Base-by-base conservation (phyloP, 2,113 vertebrate species). In the Carollia perspicillata region DNA sequence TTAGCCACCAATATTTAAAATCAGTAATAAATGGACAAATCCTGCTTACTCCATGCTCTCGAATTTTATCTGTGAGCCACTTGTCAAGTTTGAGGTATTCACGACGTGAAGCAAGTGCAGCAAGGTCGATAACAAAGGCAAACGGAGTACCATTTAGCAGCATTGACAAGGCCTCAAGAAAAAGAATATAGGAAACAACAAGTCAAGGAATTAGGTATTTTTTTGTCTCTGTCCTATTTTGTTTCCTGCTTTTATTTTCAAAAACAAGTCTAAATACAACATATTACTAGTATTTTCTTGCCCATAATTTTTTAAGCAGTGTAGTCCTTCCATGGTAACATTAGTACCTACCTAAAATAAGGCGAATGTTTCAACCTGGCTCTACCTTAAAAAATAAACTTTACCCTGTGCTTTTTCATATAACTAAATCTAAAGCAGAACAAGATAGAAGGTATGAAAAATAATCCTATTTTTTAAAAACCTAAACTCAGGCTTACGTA, bases 1-100 rank as follows among this genome's bases (percentile, higher is more conserved):
- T 71, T 63, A 93, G 79, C 78, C 88, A 98, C 81, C 68, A 77
- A 90, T 35, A 97, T 75, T 93, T 77, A 55, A 98, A 63, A 91
- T 42, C 11, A 97, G 81, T 98, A 97, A 95, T 79, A 95, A 98
- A 97, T 65, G 95, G 55, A 97, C 89, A 98, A 98, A 93, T 96
- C 68, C 95, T 97, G 96, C 97, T 99, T 99, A 99, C 99, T 98
- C 99, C 99, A 95, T 99, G 99, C 97, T 99, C 99, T 98, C 99
- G 98, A 98, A 99, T 99, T 99, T 99, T 99, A 98, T 99, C 99
- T 98, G 99, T 99, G 97, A 99, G 99, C 99, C 99, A 99, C 98
- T 99, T 99, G 98, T 99, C 99, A 98, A 99, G 99, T 99, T 99
- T 99, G 99, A 99, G 99, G 99, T 99, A 99, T 99, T 99, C 99